Base-by-base conservation (phyloP, 2,113 vertebrate species). In the Neotoma lepida region DNA sequence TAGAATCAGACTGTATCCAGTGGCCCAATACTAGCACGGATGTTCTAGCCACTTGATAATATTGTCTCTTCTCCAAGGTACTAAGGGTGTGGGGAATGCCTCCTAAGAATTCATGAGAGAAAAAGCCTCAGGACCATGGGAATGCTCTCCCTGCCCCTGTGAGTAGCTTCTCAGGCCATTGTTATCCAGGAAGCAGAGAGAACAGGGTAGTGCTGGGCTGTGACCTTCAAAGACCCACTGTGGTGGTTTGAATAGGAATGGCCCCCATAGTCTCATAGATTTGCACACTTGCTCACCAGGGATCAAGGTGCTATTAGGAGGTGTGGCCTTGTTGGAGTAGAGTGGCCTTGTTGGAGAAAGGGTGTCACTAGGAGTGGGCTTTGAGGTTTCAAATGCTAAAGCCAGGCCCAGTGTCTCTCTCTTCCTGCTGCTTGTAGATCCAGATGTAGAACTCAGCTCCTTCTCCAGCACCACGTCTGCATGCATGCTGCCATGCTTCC, bases 21-120 rank as follows among this genome's bases (percentile, higher is more conserved):
- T 17, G 51, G 20, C 24, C 20, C 44, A 30, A 51, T 30, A 13
- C 8, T 26, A 13, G 1, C 0, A 13, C 18, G 22, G n/a, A 3
- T 10, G 20, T 2, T 74, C 73, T 44, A 64, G 71, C 61, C 86
- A 39, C 8, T 63, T 33, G 9, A 7, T 0, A 7, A 14, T 0
- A 5, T 35, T n/a, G 28, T 33, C n/a, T 87, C 18, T 58, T 82
- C 44, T 44, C 61, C 44, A 17, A n/a, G 49, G 58, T 35, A 35
- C 68, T 41, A 4, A 41, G 56, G 13, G 17, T 33, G 5, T 33
- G 35, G 63, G 41, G 22, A 87, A 12, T 18, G 6, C 17, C 30
- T 56, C 70, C 70, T 89, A n/a, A 44, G 49, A 68, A 85, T 17
- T 71, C 74, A 4, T 20, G 6, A 17, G 30, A 77, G 70, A 88